Evolutionary conservation across 1,140 invertebrate species (phyloP), one percentile per base, ranked within the genome.

Genomic region (Euwallacea fornicatus): DNA sequence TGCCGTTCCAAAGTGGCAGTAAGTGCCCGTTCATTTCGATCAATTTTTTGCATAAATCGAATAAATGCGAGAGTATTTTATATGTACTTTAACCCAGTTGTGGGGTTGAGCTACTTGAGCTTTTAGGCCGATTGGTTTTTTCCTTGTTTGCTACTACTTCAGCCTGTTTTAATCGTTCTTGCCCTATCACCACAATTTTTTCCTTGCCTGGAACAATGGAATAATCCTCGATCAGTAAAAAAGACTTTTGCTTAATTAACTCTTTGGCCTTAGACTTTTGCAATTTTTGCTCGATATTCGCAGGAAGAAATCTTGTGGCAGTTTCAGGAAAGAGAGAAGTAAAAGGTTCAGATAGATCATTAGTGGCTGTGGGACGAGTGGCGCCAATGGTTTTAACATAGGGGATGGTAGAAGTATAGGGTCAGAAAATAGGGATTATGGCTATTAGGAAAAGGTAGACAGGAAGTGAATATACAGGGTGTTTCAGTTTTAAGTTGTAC

Each of bases 121-220:
- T 86, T 80, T 64, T 84, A 85, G 63, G 88, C 85, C 6, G 88
- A 0, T 86, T 86, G 0, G 81, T 76, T 0, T 82, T 84, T 53
- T 89, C 87, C 72, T 90, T 88, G 9, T 83, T 82, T 0, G 88
- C 85, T 0, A 89, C 88, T 0, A 86, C 84, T 63, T 88, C 85
- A 0, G 88, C 87, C 74, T 90, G 88, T 58, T 79, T 78, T 8
- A 80, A 70, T 63, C 78, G 76, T n/a, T 76, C 78, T n/a, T 78
- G 79, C 2, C 84, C 54, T 46, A 83, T 80, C 13, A 82, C 78
- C 0, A 84, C 81, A 9, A 84, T 71, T 7, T 85, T 84, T 73
- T 88, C 84, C 73, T 90, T 90, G 0, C 86, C 85, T 7, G 87
- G 44, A 6, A 50, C 13, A 50, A 33, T 4, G 21, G 21, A 33